phyloP scores from a whole-genome alignment of 2,113 vertebrate species.

The Eudorcas thomsonii region DNA sequence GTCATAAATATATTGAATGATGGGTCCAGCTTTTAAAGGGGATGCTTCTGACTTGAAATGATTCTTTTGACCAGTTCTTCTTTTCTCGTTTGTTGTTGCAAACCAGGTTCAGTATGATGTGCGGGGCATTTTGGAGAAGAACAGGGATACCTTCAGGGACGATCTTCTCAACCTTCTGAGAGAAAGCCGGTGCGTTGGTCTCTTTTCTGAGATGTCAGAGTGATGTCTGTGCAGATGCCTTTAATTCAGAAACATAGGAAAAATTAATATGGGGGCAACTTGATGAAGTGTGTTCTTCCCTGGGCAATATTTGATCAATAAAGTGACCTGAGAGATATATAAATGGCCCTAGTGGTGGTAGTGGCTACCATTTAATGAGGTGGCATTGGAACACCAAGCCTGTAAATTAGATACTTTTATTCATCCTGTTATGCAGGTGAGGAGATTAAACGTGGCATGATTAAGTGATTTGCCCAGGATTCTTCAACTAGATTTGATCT shows the following conservation, averaged over 20 bases:
- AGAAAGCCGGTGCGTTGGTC: conserved; percentile 89
- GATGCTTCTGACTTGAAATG: not conserved
- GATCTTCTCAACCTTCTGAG: conserved; percentile 94
- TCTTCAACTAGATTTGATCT: too few relatives aligned
- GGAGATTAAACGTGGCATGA: not conserved
- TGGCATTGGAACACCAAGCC: not conserved
- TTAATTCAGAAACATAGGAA: not conserved
- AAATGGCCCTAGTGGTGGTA: too few relatives aligned
- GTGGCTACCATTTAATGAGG: not conserved
- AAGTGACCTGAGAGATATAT: not conserved
- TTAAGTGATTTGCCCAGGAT: not conserved
- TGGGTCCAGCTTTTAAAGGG: not conserved
- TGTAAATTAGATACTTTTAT: not conserved
- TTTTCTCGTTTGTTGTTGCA: not conserved
- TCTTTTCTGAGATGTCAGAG: rapidly evolving
- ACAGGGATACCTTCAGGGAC: conserved; percentile 96
- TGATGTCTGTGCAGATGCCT: not conserved
- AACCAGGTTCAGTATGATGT: conserved; percentile 96
- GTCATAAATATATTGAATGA: not conserved
- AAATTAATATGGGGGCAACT: not conserved
- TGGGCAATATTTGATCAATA: not conserved
- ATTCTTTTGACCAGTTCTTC: not conserved
- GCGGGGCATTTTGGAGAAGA: conserved; percentile 95
- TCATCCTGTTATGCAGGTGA: too few relatives aligned
- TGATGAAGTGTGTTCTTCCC: not conserved